Evolutionary conservation across 2,113 vertebrate species (phyloP).

Genomic region (Setophaga kirtlandii): DNA sequence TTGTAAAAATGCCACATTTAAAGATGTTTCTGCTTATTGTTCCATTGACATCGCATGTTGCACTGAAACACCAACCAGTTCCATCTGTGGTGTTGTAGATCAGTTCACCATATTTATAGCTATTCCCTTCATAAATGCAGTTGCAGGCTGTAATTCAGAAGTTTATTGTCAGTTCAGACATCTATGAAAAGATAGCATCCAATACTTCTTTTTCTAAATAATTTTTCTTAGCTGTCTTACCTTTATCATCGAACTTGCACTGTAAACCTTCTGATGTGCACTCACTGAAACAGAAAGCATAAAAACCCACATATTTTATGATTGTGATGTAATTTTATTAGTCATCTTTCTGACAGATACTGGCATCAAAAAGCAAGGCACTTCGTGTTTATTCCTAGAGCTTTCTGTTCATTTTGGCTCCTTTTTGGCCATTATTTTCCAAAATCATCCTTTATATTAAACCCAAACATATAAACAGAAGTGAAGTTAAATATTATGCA

Average conservation of each 20-base stretch:
- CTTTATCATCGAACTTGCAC: constrained; percentile 54
- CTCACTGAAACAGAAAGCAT: constrained; percentile 47
- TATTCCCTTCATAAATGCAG: constrained; percentile 73
- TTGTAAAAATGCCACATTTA: constrained; percentile 7
- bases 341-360: neutral
- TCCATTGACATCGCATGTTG: constrained; percentile 66
- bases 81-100: constrained; percentile 80
- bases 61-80: constrained; percentile 76
- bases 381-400: neutral
- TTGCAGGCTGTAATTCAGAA: constrained; percentile 66
- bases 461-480: neutral
- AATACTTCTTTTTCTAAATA: neutral
- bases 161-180: neutral
- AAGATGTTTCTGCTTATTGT: constrained; percentile 63
- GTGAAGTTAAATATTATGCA: neutral
- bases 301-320: neutral
- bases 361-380: neutral
- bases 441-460: neutral
- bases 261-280: constrained; percentile 64
- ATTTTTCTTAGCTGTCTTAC: constrained; percentile 53
- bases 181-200: neutral
- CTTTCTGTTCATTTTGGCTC: neutral
- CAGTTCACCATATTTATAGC: constrained; percentile 62
- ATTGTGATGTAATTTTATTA: neutral
- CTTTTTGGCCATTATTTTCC: neutral